Evolutionary conservation across 2,113 vertebrate genomes (phyloP).

Genomic region (Menura novaehollandiae): DNA sequence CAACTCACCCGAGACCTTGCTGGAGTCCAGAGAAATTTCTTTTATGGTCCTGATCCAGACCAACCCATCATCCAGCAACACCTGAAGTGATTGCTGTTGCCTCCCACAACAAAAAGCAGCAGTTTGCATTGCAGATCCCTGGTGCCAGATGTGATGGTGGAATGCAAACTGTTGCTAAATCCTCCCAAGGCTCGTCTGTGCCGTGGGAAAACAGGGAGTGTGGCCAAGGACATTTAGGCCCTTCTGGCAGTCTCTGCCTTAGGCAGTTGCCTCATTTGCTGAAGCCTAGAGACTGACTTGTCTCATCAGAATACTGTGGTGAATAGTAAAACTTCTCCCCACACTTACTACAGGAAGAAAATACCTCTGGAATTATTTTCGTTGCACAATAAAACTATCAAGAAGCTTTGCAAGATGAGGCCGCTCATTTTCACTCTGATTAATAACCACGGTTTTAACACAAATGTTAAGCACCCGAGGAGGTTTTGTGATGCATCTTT

Average conservation of each 20-base stretch:
- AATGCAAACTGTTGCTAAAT: not conserved
- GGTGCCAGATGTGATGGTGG: not conserved
- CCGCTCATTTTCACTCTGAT: not conserved
- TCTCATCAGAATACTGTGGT: not conserved
- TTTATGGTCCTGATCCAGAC: not conserved
- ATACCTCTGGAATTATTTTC: not conserved
- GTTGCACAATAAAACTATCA: not conserved
- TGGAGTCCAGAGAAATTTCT: not conserved
- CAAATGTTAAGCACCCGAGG: not conserved
- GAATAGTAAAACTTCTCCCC: not conserved
- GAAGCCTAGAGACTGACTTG: not conserved
- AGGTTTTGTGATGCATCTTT: not conserved
- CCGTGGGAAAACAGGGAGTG: not conserved
- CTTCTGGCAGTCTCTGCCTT: not conserved
- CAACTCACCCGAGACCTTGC: fast-evolving
- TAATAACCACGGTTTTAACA: not conserved
- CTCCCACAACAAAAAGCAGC: not conserved
- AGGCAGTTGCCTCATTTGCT: not conserved
- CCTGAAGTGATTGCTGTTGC: not conserved
- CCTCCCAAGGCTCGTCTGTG: not conserved
- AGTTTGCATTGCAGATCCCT: not conserved
- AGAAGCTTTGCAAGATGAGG: not conserved
- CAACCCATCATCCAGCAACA: not conserved
- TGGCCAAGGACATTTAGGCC: not conserved
- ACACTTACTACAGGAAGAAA: not conserved